Evolutionary conservation across 1,140 invertebrate species (phyloP), one percentile per base, ranked within the genome.

Genomic region (Brachionus paranguensis): DNA sequence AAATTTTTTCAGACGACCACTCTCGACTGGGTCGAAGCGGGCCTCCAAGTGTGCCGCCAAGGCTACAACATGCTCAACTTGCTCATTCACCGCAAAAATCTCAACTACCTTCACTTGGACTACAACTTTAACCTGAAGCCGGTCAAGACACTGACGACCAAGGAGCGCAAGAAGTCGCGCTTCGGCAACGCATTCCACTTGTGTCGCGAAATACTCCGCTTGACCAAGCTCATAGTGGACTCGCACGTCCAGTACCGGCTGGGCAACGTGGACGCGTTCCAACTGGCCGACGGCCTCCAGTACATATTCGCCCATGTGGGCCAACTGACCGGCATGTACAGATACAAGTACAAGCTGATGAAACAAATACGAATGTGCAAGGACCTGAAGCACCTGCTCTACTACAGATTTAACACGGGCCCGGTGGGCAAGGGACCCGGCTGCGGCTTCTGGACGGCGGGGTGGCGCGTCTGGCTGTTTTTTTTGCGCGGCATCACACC

Each of bases 121-220:
- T 99, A 99, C 88, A 99, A 99, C 90, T 99, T 99, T 88, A 99
- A 99, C 89, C 91, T 99, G 88, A 99, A 99, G 89, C 98, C 98
- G 0, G 97, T 99, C 0, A 99, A 99, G 89, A 99, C 98, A 0
- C 91, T 99, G 43, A 99, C 98, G 0, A 99, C 98, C 0, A 99
- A 99, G 88, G 97, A 99, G 88, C 93, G 98, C 89, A 99, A 99
- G 90, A 99, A 99, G 88, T 99, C 97, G 10, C 92, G 98, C 83
- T 99, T 99, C 89, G 98, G 97, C 90, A 99, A 99, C 92, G 96
- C 98, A 84, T 99, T 99, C 91, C 98, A 99, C 91, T 92, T 99
- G 86, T 99, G 97, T 89, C 93, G 98, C 86, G 98, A 99, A 91
- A 99, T 99, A 87, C 91, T 99, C 4, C 92, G 97, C 20, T 90